Conservation (phyloP, 2,113 vertebrate species). For the Upupa epops region DNA sequence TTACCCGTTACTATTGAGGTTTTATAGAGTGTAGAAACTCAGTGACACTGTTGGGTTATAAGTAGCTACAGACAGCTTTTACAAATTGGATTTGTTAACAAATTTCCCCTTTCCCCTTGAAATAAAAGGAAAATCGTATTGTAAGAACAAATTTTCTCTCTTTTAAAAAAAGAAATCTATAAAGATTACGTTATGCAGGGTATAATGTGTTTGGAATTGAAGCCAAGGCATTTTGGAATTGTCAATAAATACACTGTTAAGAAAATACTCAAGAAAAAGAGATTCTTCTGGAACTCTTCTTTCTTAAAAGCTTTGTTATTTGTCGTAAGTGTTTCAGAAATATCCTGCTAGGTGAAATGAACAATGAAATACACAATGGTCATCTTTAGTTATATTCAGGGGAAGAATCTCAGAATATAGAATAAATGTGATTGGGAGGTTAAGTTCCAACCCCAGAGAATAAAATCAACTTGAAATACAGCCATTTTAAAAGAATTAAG, state of each 20-base stretch:
- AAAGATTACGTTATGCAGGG: neutral
- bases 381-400: neutral
- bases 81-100: neutral
- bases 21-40: neutral
- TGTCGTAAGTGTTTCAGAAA: constrained; percentile 21
- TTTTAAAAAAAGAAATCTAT: neutral
- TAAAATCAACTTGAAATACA: neutral
- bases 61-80: neutral
- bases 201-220: neutral
- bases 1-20: neutral
- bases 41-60: neutral
- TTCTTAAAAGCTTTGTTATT: neutral
- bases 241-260: neutral
- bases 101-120: neutral
- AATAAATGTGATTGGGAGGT: neutral
- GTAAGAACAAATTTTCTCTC: neutral
- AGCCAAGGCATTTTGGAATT: neutral
- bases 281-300: neutral
- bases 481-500: neutral
- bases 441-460: neutral
- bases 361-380: neutral
- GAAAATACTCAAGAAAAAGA: neutral
- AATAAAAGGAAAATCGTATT: neutral
- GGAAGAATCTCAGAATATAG: neutral
- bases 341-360: neutral